Evolutionary conservation across 1,140 invertebrate species (phyloP).

Genomic region (Sinonovacula constricta): DNA sequence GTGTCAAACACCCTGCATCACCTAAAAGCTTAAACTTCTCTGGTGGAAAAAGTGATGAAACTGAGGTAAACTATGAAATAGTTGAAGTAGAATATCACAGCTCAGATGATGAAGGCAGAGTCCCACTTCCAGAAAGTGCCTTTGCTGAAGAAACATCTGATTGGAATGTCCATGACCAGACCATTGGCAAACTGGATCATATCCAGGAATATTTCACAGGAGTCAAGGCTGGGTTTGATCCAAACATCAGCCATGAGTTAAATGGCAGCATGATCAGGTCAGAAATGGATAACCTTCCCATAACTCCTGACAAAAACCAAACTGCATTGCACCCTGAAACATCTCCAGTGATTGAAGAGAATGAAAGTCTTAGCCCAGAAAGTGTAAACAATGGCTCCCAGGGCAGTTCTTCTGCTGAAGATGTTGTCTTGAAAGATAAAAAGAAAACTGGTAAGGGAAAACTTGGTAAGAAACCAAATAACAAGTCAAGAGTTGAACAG

Average conservation of each 20-base stretch:
- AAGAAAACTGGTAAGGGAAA: slow-evolving; percentile 12
- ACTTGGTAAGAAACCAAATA: slow-evolving; percentile 2
- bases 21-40: too few relatives aligned
- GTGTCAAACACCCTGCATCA: too few relatives aligned
- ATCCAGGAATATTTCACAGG: slow-evolving; percentile 45
- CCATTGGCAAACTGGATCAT: slow-evolving; percentile 33
- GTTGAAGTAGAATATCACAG: slow-evolving; percentile 16
- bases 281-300: slow-evolving; percentile 39
- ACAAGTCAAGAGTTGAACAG: not conserved
- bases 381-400: too few relatives aligned
- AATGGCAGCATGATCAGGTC: slow-evolving; percentile 25
- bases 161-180: slow-evolving; percentile 11
- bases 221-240: slow-evolving; percentile 11
- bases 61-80: slow-evolving; percentile 23
- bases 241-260: slow-evolving; percentile 31
- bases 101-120: slow-evolving; percentile 31
- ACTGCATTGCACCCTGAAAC: too few relatives aligned
- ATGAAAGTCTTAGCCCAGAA: too few relatives aligned
- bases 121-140: slow-evolving; percentile 12
- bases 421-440: too few relatives aligned
- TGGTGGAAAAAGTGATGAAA: not conserved
- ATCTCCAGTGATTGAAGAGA: too few relatives aligned
- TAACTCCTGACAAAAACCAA: too few relatives aligned
- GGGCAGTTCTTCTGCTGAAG: too few relatives aligned
- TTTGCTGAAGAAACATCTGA: slow-evolving; percentile 5